Conservation (phyloP, 2,113 vertebrate genomes). For the Ptilorrhoa leucosticta region DNA sequence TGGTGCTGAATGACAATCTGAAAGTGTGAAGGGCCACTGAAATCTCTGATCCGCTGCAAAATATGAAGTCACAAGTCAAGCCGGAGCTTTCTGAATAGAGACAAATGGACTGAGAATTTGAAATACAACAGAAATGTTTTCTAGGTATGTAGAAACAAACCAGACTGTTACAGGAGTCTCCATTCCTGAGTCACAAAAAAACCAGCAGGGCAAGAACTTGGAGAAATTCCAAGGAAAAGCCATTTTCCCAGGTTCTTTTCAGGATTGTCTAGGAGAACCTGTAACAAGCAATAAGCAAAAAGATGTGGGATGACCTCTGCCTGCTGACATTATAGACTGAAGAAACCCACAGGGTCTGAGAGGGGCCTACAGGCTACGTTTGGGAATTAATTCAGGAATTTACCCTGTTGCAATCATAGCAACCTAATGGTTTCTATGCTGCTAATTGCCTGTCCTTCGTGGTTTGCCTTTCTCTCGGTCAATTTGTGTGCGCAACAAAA, state of each 20-base stretch:
- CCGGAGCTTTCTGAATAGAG: background rate
- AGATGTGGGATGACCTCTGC: background rate
- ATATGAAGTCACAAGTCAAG: background rate
- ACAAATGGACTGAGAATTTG: background rate
- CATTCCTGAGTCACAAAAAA: background rate
- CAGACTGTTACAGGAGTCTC: background rate
- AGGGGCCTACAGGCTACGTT: background rate
- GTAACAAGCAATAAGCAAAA: background rate
- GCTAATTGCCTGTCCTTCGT: background rate
- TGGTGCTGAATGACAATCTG: background rate
- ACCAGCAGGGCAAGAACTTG: background rate
- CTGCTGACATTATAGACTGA: background rate
- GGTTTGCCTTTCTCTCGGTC: background rate
- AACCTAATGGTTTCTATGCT: background rate
- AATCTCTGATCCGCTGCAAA: background rate
- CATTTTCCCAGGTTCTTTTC: background rate
- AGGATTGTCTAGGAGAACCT: background rate
- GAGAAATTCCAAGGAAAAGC: background rate
- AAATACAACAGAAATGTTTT: background rate
- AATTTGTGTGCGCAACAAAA: background rate
- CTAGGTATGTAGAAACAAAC: background rate
- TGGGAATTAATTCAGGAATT: background rate
- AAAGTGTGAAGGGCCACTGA: background rate
- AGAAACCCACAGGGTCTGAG: background rate
- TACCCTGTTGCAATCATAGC: background rate